Conservation (phyloP, 2,888 invertebrate species). For the Xanthia icteritia region DNA sequence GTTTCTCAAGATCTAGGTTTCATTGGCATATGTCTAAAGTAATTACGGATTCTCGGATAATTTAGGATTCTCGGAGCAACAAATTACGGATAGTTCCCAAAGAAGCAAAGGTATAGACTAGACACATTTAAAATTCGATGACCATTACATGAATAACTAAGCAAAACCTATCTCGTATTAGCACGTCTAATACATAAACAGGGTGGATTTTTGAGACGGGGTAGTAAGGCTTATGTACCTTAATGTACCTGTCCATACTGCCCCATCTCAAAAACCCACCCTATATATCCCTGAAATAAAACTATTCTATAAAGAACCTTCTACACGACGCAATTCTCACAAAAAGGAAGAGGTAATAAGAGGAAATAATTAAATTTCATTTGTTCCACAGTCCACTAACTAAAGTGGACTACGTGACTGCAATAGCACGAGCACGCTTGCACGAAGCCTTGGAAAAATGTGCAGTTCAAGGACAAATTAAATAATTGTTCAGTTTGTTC, state of each 20-base stretch:
- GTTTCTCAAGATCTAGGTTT: slow-evolving; percentile 21
- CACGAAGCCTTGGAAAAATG: slow-evolving; percentile 49
- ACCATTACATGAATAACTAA: not conserved
- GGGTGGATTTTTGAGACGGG: too few species aligned
- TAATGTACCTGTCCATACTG: too few species aligned
- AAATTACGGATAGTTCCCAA: slow-evolving; percentile 18
- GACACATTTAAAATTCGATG: slow-evolving; percentile 21
- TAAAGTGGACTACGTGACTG: slow-evolving; percentile 65
- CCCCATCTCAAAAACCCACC: too few species aligned
- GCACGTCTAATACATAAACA: slow-evolving; percentile 5
- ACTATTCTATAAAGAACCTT: slow-evolving; percentile 6
- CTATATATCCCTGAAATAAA: slow-evolving; percentile 11
- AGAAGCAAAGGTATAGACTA: not conserved
- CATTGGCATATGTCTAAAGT: slow-evolving; percentile 33
- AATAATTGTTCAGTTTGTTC: slow-evolving; percentile 53
- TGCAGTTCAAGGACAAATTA: slow-evolving; percentile 60
- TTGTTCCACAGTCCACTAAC: slow-evolving; percentile 65
- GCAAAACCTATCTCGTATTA: not conserved
- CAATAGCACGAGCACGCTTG: slow-evolving; percentile 47
- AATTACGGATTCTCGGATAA: slow-evolving; percentile 17
- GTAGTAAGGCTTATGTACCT: too few species aligned
- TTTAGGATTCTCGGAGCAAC: slow-evolving; percentile 13
- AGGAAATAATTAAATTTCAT: slow-evolving; percentile 66
- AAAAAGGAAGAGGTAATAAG: slow-evolving; percentile 43
- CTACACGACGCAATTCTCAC: slow-evolving; percentile 30